These are phyloP conservation scores for Rhagophthalmus giganteus DNA, from an alignment of 2,888 invertebrate species.

Conservation along the genomic window DNA sequence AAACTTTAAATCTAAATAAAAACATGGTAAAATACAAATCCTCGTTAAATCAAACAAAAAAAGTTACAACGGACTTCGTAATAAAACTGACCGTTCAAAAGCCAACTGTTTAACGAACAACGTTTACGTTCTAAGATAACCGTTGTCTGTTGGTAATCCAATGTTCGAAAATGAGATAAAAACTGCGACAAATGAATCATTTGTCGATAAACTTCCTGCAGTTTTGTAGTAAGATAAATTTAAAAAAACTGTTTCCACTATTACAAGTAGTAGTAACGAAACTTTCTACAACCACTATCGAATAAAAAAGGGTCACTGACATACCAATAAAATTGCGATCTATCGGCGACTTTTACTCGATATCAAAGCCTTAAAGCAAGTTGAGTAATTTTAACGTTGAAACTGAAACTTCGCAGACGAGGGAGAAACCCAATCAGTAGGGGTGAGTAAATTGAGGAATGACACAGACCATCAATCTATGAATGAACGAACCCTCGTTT, in stretches of 20 bases:
- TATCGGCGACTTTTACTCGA: conserved; percentile 1
- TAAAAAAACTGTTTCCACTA: conserved; percentile 1
- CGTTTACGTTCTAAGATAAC: no score
- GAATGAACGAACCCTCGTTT: conserved; percentile 13
- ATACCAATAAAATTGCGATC: conserved; percentile 3
- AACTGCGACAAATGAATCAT: no score
- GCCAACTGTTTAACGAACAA: no score
- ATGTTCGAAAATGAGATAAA: no score
- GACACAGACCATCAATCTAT: conserved; percentile 14
- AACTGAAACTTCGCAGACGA: conserved; percentile 16
- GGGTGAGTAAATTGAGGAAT: conserved; percentile 19
- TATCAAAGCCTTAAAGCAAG: not conserved
- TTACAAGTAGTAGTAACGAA: not conserved
- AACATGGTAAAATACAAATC: no score
- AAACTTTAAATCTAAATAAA: no score
- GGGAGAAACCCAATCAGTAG: conserved; percentile 11
- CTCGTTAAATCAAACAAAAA: no score
- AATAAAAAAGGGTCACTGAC: conserved; percentile 7
- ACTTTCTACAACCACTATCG: conserved; percentile 1
- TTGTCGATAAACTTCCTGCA: no score
- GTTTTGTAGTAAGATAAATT: no score
- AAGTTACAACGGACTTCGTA: no score
- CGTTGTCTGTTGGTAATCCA: no score
- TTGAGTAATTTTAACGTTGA: not conserved
- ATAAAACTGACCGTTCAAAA: no score